These are phyloP conservation scores for Pelmatolapia mariae DNA, from an alignment of 2,113 vertebrate genomes.

Conservation along the genomic window DNA sequence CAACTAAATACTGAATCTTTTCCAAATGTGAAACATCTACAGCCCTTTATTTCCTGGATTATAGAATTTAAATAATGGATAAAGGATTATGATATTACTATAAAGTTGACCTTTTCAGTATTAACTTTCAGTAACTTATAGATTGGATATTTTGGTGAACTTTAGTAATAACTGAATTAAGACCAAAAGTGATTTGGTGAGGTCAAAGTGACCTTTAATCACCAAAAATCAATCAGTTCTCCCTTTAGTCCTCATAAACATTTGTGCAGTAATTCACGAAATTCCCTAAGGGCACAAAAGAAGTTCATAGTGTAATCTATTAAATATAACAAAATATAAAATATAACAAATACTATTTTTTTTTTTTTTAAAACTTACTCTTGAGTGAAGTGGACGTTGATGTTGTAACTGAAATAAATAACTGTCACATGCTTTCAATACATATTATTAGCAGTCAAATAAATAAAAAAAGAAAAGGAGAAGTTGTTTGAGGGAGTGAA, in stretches of 20 bases:
- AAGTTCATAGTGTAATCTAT: too few relatives aligned
- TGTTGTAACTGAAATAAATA: neutral
- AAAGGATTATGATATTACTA: neutral
- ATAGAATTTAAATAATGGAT: neutral
- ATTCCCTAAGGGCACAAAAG: neutral
- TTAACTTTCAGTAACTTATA: neutral
- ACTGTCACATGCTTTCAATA: neutral
- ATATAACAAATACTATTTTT: too few relatives aligned
- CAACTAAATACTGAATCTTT: neutral
- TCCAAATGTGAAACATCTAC: neutral
- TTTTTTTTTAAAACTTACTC: too few relatives aligned
- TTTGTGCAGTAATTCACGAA: neutral
- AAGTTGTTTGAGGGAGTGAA: neutral
- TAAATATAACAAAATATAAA: too few relatives aligned
- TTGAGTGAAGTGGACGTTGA: neutral
- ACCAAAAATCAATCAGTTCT: neutral
- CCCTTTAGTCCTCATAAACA: neutral
- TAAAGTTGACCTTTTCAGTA: neutral
- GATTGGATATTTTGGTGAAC: neutral
- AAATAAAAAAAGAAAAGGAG: neutral
- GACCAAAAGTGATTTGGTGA: neutral
- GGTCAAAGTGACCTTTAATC: neutral
- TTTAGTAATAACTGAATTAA: neutral
- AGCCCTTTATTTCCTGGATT: neutral
- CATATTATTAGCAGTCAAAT: fast-evolving